Conservation (phyloP, 2,888 invertebrate species). For the Sphaeridia pumilis region DNA sequence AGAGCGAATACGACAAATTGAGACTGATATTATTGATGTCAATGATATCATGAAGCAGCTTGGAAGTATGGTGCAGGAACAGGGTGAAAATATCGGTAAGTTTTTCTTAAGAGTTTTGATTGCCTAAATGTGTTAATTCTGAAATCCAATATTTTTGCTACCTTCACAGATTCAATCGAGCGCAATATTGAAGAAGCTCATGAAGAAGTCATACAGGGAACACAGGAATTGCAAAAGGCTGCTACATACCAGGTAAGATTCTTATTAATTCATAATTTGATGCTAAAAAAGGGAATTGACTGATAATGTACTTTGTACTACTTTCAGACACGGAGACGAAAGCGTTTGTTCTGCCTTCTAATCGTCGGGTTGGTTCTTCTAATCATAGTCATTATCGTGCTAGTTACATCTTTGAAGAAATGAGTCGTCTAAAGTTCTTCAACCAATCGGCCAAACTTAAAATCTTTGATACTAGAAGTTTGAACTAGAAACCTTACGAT, state of each 20-base stretch:
- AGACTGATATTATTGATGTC: conserved; percentile 68
- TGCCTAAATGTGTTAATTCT: background rate
- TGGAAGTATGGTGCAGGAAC: conserved; percentile 56
- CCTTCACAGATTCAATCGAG: conserved; percentile 61
- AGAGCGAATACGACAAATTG: conserved; percentile 64
- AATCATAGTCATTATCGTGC: conserved; percentile 55
- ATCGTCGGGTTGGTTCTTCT: conserved; percentile 54
- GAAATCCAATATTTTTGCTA: background rate
- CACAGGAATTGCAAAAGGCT: conserved; percentile 67
- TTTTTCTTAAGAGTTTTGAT: background rate
- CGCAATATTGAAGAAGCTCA: conserved; percentile 63
- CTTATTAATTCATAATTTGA: background rate
- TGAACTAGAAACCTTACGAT: too few species aligned
- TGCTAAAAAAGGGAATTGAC: conserved; percentile 3
- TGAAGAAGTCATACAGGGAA: conserved; percentile 64
- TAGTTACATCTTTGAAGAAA: conserved; percentile 41
- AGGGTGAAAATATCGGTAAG: conserved; percentile 62
- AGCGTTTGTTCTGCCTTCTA: conserved; percentile 59
- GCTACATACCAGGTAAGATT: conserved; percentile 52
- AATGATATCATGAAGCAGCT: conserved; percentile 71
- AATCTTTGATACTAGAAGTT: too few species aligned
- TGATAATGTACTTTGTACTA: conserved; percentile 9
- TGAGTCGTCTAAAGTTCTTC: too few species aligned
- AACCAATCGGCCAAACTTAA: too few species aligned
- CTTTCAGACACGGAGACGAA: conserved; percentile 48